Evolutionary conservation across 1,140 invertebrate genomes (phyloP).

Genomic region (Gonatopus flavifemur): DNA sequence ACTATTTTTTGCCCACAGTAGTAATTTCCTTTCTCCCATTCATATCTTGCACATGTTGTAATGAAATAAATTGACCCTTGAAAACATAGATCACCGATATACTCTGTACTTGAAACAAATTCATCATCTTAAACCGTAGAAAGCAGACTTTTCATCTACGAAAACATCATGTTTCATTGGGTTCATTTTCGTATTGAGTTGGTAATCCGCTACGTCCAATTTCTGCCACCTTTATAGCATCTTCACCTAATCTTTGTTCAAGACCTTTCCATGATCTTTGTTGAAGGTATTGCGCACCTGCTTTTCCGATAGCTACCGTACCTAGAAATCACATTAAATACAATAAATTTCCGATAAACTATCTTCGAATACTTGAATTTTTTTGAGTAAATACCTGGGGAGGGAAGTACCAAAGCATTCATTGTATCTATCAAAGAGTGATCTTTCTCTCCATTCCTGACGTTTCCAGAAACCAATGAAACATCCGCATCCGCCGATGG

Average conservation of each 20-base stretch:
- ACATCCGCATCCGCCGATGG: slow-evolving; percentile 61
- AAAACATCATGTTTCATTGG: too few species aligned
- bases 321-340: slow-evolving; percentile 24
- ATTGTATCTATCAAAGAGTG: slow-evolving; percentile 35
- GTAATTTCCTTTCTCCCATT: too few species aligned
- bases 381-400: slow-evolving; percentile 21
- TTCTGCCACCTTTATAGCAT: slow-evolving; percentile 62
- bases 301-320: slow-evolving; percentile 55
- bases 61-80: too few species aligned
- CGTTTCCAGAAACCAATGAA: slow-evolving; percentile 69
- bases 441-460: slow-evolving; percentile 55
- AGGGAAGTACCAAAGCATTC: slow-evolving; percentile 35
- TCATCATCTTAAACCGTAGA: too few species aligned
- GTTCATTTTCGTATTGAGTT: slow-evolving; percentile 55
- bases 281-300: slow-evolving; percentile 62
- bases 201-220: slow-evolving; percentile 69
- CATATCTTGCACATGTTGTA: too few species aligned
- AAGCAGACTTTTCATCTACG: too few species aligned
- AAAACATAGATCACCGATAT: too few species aligned
- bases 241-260: slow-evolving; percentile 71
- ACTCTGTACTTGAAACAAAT: too few species aligned
- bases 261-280: slow-evolving; percentile 73
- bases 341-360: slow-evolving; percentile 19
- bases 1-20: too few species aligned
- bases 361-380: too few species aligned